Conservation (phyloP, 2,113 vertebrate species). For the Orthochromis malagaraziensis region DNA sequence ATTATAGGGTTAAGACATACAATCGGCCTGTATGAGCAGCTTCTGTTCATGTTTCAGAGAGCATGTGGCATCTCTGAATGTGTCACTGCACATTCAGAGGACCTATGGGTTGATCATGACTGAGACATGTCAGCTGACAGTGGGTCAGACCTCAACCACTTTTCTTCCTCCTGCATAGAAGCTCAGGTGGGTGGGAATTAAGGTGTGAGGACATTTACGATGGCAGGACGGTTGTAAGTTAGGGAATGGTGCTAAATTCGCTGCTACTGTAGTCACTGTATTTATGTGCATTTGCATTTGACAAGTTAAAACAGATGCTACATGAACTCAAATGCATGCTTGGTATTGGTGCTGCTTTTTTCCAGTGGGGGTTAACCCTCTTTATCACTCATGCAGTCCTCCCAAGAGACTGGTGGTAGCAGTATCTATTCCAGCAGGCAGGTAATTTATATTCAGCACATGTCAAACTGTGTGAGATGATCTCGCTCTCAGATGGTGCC, state of each 20-base stretch:
- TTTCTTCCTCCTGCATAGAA: background rate
- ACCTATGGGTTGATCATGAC: background rate
- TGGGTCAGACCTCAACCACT: background rate
- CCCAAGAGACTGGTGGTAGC: background rate
- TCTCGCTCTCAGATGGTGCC: background rate
- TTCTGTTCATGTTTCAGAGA: background rate
- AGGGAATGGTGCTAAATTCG: background rate
- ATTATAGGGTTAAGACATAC: background rate
- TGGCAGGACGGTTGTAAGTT: background rate
- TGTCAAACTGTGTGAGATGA: background rate
- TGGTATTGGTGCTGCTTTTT: background rate
- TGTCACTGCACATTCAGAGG: background rate
- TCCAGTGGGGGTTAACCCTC: background rate
- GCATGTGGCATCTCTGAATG: background rate
- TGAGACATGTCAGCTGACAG: background rate
- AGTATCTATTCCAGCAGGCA: background rate
- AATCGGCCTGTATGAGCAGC: background rate
- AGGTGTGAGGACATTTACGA: background rate
- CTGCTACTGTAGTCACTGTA: background rate
- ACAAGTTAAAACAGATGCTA: background rate
- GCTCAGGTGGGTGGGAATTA: background rate
- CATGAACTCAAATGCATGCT: background rate
- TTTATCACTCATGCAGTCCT: background rate
- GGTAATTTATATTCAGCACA: background rate
- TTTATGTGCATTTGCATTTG: background rate